phyloP scores from a whole-genome alignment of 53 echinoderm and acorn worm species.

The Holothuria leucospilota region DNA sequence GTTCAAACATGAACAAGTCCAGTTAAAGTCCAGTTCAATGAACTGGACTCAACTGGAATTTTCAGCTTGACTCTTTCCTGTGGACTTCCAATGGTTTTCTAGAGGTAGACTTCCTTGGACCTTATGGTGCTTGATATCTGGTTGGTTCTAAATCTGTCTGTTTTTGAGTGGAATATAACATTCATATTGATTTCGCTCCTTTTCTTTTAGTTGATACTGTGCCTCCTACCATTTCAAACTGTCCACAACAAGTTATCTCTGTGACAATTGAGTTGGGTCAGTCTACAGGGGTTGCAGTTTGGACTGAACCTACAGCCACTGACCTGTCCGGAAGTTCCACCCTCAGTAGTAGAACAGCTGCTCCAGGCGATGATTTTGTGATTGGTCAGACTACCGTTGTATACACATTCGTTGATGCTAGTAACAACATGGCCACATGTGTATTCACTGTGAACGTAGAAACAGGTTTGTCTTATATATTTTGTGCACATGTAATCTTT shows the following conservation, averaged over 20 bases:
- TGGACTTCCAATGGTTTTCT: no score
- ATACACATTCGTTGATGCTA: conserved; percentile 64
- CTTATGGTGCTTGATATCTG: no score
- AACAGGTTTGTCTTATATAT: conserved; percentile 13
- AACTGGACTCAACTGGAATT: no score
- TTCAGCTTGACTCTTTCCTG: no score
- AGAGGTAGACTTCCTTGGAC: no score
- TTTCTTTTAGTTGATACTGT: conserved; percentile 20
- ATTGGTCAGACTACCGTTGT: conserved; percentile 34
- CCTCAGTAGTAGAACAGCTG: neutral
- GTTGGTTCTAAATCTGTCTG: no score
- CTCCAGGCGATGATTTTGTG: conserved; percentile 12
- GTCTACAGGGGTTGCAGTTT: conserved; percentile 16
- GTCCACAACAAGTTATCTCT: conserved; percentile 3
- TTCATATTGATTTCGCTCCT: no score
- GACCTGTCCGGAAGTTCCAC: conserved; percentile 61
- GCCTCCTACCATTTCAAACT: conserved; percentile 26
- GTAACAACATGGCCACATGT: conserved; percentile 60
- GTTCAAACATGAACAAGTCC: no score
- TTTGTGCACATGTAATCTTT: no score
- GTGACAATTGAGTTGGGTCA: conserved; percentile 45
- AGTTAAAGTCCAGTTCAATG: no score
- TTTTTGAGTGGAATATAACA: no score
- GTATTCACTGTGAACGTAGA: conserved; percentile 68
- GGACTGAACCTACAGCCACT: conserved; percentile 61